Evolutionary conservation across 2,888 invertebrate genomes (phyloP).

Genomic region (Drosophila subsilvestris): DNA sequence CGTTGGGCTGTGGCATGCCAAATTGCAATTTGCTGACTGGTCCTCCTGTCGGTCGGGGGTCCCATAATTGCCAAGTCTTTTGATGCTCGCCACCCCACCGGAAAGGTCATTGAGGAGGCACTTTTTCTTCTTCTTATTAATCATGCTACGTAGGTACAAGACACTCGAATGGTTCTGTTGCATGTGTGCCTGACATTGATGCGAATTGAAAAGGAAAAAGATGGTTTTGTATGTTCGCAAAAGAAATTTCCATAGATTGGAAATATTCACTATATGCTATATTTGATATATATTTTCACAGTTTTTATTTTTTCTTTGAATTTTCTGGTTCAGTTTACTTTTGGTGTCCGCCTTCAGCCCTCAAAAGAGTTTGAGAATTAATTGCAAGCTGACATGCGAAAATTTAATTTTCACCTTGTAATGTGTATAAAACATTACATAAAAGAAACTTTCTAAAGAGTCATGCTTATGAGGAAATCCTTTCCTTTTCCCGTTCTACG

Average conservation of each 20-base stretch:
- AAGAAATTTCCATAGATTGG: no score
- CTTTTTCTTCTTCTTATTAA: conserved; percentile 4
- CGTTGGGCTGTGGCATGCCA: conserved; percentile 47
- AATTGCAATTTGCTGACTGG: conserved; percentile 60
- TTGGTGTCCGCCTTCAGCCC: neutral
- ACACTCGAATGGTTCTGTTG: neutral
- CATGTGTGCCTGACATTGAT: neutral
- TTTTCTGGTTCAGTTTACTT: conserved; percentile 1
- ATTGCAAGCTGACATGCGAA: conserved; percentile 71
- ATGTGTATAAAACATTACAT: conserved; percentile 46
- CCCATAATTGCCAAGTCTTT: conserved; percentile 32
- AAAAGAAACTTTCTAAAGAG: conserved; percentile 57
- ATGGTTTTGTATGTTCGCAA: no score
- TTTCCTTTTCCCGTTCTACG: conserved; percentile 15
- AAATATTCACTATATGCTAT: no score
- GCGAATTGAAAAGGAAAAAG: no score
- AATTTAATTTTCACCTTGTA: conserved; percentile 68
- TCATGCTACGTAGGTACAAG: conserved; percentile 13
- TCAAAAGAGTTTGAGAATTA: conserved; percentile 45
- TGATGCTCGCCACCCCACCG: conserved; percentile 24
- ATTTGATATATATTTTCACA: no score
- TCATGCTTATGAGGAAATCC: conserved; percentile 40
- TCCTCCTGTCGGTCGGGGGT: conserved; percentile 24
- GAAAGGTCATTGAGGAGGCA: conserved; percentile 25
- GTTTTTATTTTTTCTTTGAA: no score